These are phyloP conservation scores for Lithophane semibrunnea DNA, from an alignment of 2,888 invertebrate genomes.

Conservation along the genomic window DNA sequence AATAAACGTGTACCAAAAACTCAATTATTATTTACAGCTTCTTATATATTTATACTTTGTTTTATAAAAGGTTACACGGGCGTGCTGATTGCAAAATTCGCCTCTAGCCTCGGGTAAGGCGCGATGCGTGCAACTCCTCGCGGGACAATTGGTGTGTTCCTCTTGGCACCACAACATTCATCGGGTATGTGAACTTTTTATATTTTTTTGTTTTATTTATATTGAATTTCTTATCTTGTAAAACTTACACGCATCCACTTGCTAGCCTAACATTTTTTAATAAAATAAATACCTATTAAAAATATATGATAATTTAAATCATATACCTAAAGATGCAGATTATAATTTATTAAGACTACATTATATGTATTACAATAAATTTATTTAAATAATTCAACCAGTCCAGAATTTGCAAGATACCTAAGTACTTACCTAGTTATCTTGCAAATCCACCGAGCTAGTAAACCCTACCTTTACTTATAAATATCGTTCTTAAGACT, in stretches of 20 bases:
- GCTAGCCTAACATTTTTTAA: constrained; percentile 63
- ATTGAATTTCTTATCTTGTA: background rate
- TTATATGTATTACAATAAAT: constrained; percentile 92
- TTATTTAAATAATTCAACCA: constrained; percentile 76
- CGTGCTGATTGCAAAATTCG: constrained; percentile 70
- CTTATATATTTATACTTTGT: constrained; percentile 52
- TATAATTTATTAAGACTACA: constrained; percentile 90
- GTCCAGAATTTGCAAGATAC: background rate
- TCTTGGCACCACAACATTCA: constrained; percentile 34
- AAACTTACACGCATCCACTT: background rate
- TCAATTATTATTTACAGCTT: constrained; percentile 28
- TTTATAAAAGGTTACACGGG: constrained; percentile 64
- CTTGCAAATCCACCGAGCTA: background rate
- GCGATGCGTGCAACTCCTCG: constrained; percentile 50
- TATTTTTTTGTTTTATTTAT: background rate
- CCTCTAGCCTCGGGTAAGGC: constrained; percentile 65
- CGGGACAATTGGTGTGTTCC: constrained; percentile 57
- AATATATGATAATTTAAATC: constrained; percentile 88
- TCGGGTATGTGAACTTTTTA: constrained; percentile 17
- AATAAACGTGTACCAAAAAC: constrained; percentile 15
- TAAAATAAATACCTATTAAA: constrained; percentile 79
- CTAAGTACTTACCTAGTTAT: background rate
- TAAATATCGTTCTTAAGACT: background rate
- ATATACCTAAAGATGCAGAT: constrained; percentile 93
- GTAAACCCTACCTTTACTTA: background rate